Evolutionary conservation across 1,140 invertebrate genomes (phyloP).

Genomic region (Chelonus insularis): DNA sequence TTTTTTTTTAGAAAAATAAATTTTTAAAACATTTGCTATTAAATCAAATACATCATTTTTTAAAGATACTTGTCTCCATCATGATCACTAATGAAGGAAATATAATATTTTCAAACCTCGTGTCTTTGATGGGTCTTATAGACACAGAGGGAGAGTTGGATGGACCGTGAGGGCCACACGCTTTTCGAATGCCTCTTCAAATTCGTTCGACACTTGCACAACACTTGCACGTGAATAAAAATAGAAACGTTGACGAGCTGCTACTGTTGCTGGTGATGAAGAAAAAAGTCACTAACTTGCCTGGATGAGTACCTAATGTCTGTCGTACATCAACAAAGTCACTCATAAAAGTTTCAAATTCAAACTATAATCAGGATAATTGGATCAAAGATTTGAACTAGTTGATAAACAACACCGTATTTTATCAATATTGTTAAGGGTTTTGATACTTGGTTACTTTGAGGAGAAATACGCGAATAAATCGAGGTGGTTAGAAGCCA

Average conservation of each 20-base stretch:
- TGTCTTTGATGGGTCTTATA: neutral
- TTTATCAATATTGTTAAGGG: no score
- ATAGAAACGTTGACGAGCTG: constrained; percentile 25
- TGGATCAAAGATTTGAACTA: no score
- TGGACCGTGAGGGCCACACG: constrained; percentile 15
- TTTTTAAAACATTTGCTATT: no score
- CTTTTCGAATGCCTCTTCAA: constrained; percentile 40
- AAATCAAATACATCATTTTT: no score
- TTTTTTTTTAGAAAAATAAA: no score
- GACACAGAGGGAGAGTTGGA: neutral
- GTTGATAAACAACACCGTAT: no score
- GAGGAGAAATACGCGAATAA: constrained; percentile 51
- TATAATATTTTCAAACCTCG: constrained; percentile 3
- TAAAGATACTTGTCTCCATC: neutral
- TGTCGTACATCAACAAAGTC: neutral
- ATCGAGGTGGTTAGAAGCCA: constrained; percentile 56
- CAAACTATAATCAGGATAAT: no score
- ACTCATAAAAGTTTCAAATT: no score
- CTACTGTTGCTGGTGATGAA: neutral
- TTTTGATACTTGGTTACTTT: constrained; percentile 41
- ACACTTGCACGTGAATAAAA: constrained; percentile 39
- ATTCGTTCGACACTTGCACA: constrained; percentile 55
- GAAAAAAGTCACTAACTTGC: constrained; percentile 35
- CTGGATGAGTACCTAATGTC: neutral
- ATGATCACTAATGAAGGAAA: neutral